Conservation (phyloP, 2,113 vertebrate species). For the Butastur rufipennis region DNA sequence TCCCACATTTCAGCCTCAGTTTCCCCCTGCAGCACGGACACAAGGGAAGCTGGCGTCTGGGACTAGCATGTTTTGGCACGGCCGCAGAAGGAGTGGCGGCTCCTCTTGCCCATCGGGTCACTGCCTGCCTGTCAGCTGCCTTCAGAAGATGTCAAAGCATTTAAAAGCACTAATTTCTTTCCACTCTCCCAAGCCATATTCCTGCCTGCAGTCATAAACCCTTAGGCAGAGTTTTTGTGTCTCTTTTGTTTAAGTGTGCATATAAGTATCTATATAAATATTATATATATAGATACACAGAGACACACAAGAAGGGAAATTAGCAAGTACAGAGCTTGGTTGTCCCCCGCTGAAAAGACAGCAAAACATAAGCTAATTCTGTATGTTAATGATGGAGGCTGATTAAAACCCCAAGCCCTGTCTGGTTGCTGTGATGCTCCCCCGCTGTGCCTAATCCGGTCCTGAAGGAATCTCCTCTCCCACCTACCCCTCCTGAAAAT, state of each 20-base stretch:
- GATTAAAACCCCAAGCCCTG: neutral
- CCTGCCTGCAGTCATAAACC: neutral
- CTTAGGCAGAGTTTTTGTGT: neutral
- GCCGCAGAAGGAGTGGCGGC: neutral
- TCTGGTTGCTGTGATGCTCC: neutral
- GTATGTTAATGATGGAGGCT: rapidly evolving
- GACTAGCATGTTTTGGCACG: neutral
- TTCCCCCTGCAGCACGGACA: neutral
- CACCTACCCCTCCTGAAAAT: neutral
- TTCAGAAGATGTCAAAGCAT: neutral
- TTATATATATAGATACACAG: neutral
- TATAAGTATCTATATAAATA: neutral
- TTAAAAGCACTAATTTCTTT: neutral
- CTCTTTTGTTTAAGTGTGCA: neutral
- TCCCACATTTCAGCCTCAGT: neutral
- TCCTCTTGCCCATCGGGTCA: neutral
- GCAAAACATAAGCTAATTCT: rapidly evolving
- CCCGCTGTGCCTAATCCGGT: rapidly evolving
- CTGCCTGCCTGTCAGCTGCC: neutral
- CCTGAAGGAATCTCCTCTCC: neutral
- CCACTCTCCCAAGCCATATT: neutral
- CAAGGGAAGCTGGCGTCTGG: neutral
- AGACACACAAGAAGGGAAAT: neutral
- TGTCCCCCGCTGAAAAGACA: neutral
- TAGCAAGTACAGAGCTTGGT: neutral